phyloP scores from a whole-genome alignment of 2,113 vertebrate species.

The Ahaetulla prasina region DNA sequence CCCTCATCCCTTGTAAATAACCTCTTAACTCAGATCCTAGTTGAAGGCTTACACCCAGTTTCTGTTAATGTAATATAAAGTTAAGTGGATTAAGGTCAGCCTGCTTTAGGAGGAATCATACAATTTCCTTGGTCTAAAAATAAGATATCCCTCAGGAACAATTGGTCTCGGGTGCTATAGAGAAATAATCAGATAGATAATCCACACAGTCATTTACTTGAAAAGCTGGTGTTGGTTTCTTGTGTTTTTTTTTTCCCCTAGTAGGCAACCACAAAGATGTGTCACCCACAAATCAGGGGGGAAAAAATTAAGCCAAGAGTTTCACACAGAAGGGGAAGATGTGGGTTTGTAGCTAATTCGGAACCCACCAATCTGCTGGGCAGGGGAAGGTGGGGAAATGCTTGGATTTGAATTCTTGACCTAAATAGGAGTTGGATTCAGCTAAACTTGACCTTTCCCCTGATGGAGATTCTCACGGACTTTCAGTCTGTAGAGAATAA shows the following conservation, averaged over 20 bases:
- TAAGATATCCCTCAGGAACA: background rate
- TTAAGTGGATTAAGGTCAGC: background rate
- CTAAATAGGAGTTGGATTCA: background rate
- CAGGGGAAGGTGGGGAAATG: too few relatives aligned
- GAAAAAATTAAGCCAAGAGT: too few relatives aligned
- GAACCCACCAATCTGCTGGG: background rate
- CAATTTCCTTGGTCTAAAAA: background rate
- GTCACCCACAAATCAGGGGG: background rate
- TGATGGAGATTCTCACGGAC: background rate
- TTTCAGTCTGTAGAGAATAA: background rate
- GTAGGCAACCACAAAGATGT: background rate
- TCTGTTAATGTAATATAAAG: background rate
- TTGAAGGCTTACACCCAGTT: background rate
- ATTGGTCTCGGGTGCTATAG: background rate
- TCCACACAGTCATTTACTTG: background rate
- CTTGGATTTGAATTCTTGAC: background rate
- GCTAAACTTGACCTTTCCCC: background rate
- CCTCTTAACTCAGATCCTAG: background rate
- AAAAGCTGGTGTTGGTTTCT: background rate
- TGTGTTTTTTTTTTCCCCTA: background rate
- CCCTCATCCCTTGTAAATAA: background rate
- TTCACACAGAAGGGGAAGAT: background rate
- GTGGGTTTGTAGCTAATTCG: background rate
- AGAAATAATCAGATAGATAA: background rate
- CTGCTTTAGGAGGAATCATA: background rate